Conservation (phyloP, 2,888 invertebrate species). For the Luperina nickerlii region DNA sequence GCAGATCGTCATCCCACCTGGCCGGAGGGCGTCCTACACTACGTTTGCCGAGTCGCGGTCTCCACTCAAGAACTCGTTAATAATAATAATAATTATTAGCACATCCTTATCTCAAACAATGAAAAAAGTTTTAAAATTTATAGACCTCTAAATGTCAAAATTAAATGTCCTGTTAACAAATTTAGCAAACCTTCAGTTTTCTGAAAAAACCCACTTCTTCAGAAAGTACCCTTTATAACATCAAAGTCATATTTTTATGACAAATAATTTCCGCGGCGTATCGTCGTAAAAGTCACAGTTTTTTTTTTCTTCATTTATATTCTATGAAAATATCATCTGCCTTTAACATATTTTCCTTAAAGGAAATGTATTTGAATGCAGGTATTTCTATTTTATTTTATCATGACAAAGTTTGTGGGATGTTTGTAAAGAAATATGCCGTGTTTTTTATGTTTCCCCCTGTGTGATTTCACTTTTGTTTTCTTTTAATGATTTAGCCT, state of each 20-base stretch:
- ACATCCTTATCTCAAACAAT: too few relatives aligned
- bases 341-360: conserved; percentile 51
- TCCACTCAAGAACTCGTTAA: too few relatives aligned
- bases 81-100: too few relatives aligned
- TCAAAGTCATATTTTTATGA: conserved; percentile 65
- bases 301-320: conserved; percentile 61
- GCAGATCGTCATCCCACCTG: too few relatives aligned
- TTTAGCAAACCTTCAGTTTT: conserved; percentile 9
- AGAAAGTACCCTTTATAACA: conserved; percentile 46
- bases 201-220: conserved; percentile 12
- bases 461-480: conserved; percentile 36
- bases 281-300: conserved; percentile 51
- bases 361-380: conserved; percentile 53
- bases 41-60: too few relatives aligned
- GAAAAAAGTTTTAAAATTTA: conserved; percentile 10
- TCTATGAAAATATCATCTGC: conserved; percentile 61
- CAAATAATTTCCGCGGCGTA: conserved; percentile 62
- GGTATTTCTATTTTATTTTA: conserved; percentile 44
- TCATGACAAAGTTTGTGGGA: conserved; percentile 27
- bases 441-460: conserved; percentile 27
- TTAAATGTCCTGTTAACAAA: not conserved
- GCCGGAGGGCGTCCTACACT: too few relatives aligned
- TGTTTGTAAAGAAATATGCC: conserved; percentile 18
- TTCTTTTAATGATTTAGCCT: conserved; percentile 33
- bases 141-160: conserved; percentile 1